These are phyloP conservation scores for Enteromius mattozi DNA, from an alignment of 2,797 vertebrate species.

Conservation along the genomic window DNA sequence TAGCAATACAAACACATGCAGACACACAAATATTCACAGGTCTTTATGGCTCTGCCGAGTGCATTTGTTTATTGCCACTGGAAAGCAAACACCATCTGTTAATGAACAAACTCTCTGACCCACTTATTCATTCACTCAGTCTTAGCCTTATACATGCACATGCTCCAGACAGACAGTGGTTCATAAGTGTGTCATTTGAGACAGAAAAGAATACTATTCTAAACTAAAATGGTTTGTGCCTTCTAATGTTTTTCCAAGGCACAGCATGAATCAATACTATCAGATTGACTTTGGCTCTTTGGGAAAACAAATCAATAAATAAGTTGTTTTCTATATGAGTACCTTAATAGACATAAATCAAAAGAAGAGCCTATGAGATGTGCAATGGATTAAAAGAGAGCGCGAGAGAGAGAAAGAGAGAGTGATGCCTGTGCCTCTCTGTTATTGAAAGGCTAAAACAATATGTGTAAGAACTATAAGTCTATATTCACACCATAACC, in stretches of 20 bases:
- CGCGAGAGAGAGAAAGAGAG: not conserved
- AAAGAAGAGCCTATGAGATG: constrained; percentile 35
- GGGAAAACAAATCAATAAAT: constrained; percentile 55
- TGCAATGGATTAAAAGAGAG: constrained; percentile 37
- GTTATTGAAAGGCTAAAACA: constrained; percentile 13
- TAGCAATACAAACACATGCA: constrained; percentile 53
- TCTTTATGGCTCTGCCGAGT: constrained; percentile 65
- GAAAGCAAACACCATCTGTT: constrained; percentile 73
- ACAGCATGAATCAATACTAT: constrained; percentile 48
- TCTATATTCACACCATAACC: not conserved
- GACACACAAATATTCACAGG: constrained; percentile 56
- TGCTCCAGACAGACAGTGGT: constrained; percentile 30
- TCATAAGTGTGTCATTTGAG: constrained; percentile 35
- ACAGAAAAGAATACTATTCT: constrained; percentile 23
- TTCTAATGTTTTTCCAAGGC: constrained; percentile 48
- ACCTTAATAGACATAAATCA: constrained; percentile 54
- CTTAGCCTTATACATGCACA: constrained; percentile 23
- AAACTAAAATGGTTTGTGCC: constrained; percentile 31
- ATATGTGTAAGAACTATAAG: constrained; percentile 1
- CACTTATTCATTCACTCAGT: constrained; percentile 62
- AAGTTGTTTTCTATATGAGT: constrained; percentile 49
- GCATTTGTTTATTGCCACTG: constrained; percentile 70
- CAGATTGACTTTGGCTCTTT: constrained; percentile 53
- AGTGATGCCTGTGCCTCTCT: constrained; percentile 9
- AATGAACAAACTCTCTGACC: constrained; percentile 71